A percentile compares a stretch with the other conserved stretches of the same genome.
phyloP scores from a whole-genome alignment of 2,797 vertebrate genomes.

The Xyrichtys novacula region DNA sequence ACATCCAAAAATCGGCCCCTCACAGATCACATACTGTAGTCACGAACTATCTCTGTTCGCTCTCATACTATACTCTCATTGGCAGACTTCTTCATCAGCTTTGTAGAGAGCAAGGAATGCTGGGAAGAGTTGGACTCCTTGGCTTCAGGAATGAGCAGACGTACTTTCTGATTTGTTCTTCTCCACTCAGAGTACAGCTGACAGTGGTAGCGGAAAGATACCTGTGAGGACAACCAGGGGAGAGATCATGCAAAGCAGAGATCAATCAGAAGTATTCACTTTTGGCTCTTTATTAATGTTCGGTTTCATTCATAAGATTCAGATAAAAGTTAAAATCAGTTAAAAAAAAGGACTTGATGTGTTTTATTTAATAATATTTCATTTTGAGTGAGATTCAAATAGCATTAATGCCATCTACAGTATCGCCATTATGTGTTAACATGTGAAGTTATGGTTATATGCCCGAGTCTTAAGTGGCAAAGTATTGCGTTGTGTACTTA shows the following conservation, averaged over 20 bases:
- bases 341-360: no score
- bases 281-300: no score
- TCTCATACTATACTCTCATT: slow-evolving; percentile 94
- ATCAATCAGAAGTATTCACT: background rate
- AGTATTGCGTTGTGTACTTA: no score
- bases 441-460: no score
- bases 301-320: no score
- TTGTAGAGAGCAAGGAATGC: slow-evolving; percentile 89
- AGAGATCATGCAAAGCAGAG: background rate
- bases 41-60: background rate
- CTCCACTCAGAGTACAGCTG: slow-evolving; percentile 98
- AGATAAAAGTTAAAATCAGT: no score
- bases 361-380: no score
- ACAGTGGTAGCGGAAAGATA: slow-evolving; percentile 98
- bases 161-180: slow-evolving; percentile 95
- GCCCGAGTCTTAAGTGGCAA: no score
- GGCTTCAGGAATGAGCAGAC: slow-evolving; percentile 88
- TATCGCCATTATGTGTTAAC: no score
- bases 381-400: no score
- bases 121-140: slow-evolving; percentile 85
- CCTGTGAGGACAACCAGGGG: slow-evolving; percentile 72
- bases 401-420: no score
- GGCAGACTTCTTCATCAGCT: slow-evolving; percentile 90
- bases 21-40: slow-evolving; percentile 43
- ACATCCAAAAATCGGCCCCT: slow-evolving; percentile 34